Conservation (phyloP, 2,888 invertebrate species). For the Antheraea yamamai region DNA sequence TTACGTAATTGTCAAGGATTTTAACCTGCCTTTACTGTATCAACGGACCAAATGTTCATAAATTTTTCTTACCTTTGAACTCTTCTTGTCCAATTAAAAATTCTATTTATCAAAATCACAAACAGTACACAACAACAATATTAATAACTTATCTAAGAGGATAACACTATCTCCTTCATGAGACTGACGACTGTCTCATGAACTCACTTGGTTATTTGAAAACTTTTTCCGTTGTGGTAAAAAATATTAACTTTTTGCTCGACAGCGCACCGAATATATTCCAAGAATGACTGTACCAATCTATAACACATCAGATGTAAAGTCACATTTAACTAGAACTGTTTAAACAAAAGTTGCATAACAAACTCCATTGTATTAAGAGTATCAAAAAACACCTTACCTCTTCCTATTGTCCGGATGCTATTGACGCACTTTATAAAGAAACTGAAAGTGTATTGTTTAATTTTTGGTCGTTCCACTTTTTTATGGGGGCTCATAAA, state of each 20-base stretch:
- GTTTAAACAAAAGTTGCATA: constrained; percentile 66
- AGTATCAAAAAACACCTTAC: constrained; percentile 77
- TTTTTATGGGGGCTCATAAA: constrained; percentile 68
- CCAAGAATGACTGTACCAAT: constrained; percentile 50
- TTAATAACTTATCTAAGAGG: constrained; percentile 39
- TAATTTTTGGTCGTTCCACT: constrained; percentile 46
- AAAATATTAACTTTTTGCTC: constrained; percentile 45
- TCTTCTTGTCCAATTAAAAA: background rate
- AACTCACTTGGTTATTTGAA: constrained; percentile 41
- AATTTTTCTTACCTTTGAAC: background rate
- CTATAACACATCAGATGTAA: constrained; percentile 10
- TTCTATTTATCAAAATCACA: constrained; percentile 20
- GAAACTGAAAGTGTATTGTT: constrained; percentile 81
- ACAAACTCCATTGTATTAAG: constrained; percentile 57
- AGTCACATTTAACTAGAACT: constrained; percentile 32
- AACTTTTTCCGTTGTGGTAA: constrained; percentile 47
- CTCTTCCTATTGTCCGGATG: constrained; percentile 43
- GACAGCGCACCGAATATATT: constrained; percentile 41
- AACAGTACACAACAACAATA: constrained; percentile 38
- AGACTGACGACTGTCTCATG: constrained; percentile 22
- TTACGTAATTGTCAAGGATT: no score
- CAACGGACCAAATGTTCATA: no score
- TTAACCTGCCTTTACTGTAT: no score
- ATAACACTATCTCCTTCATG: constrained; percentile 31
- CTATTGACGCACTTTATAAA: constrained; percentile 71